Evolutionary conservation across 2,113 vertebrate genomes (phyloP).

Genomic region (Pachyramphus minor): DNA sequence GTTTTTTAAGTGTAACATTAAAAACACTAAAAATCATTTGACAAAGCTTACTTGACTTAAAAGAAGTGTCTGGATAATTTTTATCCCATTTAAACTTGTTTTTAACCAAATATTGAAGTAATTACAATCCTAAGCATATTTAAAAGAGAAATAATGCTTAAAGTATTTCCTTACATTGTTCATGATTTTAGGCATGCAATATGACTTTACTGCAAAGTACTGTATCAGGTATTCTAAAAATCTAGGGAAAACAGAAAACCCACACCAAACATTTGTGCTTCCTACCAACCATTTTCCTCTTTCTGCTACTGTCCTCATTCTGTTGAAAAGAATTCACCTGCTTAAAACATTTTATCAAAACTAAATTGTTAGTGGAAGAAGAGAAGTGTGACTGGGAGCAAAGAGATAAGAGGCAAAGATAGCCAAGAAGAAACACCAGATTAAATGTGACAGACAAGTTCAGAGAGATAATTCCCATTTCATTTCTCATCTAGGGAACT

Average conservation of each 20-base stretch:
- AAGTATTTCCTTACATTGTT: not conserved
- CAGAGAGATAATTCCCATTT: conserved; percentile 23
- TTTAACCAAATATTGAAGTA: not conserved
- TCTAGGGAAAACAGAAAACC: not conserved
- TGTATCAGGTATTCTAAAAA: not conserved
- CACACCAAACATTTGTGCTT: not conserved
- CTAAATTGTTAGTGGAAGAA: not conserved
- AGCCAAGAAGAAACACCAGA: not conserved
- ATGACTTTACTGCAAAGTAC: not conserved
- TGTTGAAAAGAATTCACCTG: not conserved
- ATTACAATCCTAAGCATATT: not conserved
- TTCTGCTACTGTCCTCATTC: not conserved
- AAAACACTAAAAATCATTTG: not conserved
- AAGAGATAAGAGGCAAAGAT: not conserved
- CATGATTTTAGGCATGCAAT: not conserved
- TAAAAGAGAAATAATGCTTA: not conserved
- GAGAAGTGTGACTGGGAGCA: not conserved
- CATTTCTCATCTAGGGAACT: conserved; percentile 20
- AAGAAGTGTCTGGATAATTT: not conserved
- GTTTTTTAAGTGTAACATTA: not conserved
- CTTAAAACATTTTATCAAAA: conserved; percentile 14
- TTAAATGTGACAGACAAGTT: not conserved
- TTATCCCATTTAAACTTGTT: not conserved
- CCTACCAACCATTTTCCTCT: not conserved
- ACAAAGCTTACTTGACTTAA: not conserved